Base-by-base conservation (phyloP, 2,888 invertebrate species). In the Dendrolimus houi region DNA sequence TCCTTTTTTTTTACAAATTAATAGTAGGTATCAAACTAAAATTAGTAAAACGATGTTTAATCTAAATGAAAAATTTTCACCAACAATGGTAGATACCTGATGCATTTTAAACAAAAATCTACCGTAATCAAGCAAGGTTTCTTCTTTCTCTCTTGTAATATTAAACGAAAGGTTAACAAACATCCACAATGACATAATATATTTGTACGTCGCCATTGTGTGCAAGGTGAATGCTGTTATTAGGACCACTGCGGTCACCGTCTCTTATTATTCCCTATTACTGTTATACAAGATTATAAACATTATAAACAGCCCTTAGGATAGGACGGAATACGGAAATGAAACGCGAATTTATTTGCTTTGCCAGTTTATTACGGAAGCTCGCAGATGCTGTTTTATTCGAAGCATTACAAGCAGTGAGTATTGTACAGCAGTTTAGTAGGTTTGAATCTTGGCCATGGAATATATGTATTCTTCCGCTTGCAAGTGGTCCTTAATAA, bases 241-340 rank as follows among this genome's bases (percentile, higher is more conserved):
- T 79, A 64, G 61, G 67, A 70, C 71, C 62, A 64, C 71, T 83
- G 81, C 78, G 81, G 82, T 84, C 82, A 79, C 77, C 77, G 62
- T 68, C 12, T 12, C 47, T 12, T 47, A 47, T 47, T 47, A 75
- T 71, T 47, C 47, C 47, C 47, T 47, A 47, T 47, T 47, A 75
- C 71, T 62, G 67, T 67, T 71, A 68, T 79, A 47, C 12, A 74
- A 75, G 78, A 78, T 74, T 74, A 66, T 71, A 65, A 70, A 74
- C 74, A 72, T 75, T 75, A 74, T 73, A 76, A 77, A 72, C 74
- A 70, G 66, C 65, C 64, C 66, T 60, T 68, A 65, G 71, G 75
- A 78, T 72, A 72, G 72, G 64, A 66, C 65, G 69, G 71, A 79
- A 85, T 82, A 81, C 83, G 85, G 86, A 86, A 85, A 78, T 72